These are phyloP conservation scores for Sciaenops ocellatus DNA, from an alignment of 2,797 vertebrate species.

Conservation along the genomic window DNA sequence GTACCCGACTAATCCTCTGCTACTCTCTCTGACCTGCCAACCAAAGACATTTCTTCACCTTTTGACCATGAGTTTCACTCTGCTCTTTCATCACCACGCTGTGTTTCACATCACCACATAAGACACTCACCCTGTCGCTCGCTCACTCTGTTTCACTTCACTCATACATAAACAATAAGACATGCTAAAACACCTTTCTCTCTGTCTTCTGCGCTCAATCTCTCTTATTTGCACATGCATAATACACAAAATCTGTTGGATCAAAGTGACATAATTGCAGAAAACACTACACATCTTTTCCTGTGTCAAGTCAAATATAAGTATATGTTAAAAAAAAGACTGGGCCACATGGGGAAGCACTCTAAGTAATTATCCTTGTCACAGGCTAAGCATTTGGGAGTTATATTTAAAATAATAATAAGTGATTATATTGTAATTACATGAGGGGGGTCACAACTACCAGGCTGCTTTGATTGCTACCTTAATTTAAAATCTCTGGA, in stretches of 20 bases:
- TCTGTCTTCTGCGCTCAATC: slow-evolving; percentile 28
- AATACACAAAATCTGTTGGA: slow-evolving; percentile 34
- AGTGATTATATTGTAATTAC: slow-evolving; percentile 79
- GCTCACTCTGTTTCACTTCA: slow-evolving; percentile 60
- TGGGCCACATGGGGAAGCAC: slow-evolving; percentile 42
- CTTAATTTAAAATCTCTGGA: slow-evolving; percentile 62
- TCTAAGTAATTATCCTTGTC: slow-evolving; percentile 66
- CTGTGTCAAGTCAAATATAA: slow-evolving; percentile 50
- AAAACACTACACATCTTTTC: slow-evolving; percentile 44
- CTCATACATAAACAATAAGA: slow-evolving; percentile 66
- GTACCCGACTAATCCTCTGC: slow-evolving; percentile 80
- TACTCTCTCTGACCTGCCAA: slow-evolving; percentile 74
- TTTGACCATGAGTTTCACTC: slow-evolving; percentile 69
- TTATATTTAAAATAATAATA: slow-evolving; percentile 80
- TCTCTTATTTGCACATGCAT: slow-evolving; percentile 46
- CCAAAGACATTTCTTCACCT: slow-evolving; percentile 56
- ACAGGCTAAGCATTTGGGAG: slow-evolving; percentile 61
- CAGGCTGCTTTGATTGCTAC: slow-evolving; percentile 66
- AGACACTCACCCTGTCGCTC: slow-evolving; percentile 59
- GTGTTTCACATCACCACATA: slow-evolving; percentile 68
- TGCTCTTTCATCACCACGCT: slow-evolving; percentile 67
- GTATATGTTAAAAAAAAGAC: slow-evolving; percentile 53
- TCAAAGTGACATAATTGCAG: slow-evolving; percentile 48
- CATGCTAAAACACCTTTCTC: slow-evolving; percentile 33
- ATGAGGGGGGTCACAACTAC: slow-evolving; percentile 57